Evolutionary conservation across 2,888 invertebrate genomes (phyloP).

Genomic region (Acholoe squamosa): DNA sequence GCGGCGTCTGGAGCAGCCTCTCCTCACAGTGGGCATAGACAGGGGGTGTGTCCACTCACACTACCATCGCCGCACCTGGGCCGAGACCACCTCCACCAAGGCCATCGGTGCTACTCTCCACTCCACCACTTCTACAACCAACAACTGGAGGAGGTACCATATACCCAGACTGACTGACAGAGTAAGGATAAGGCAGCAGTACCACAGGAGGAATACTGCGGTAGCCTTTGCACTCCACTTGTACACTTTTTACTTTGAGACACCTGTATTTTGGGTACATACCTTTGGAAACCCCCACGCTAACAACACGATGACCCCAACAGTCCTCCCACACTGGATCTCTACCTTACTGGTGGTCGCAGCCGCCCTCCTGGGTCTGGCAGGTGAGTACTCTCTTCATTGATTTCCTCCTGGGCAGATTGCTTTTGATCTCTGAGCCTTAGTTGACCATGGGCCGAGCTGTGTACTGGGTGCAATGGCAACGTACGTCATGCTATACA

Average conservation of each 20-base stretch:
- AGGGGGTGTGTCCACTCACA: neutral
- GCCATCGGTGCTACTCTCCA: neutral
- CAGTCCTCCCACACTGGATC: neutral
- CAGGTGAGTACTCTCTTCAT: slow-evolving; percentile 7
- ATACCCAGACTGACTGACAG: neutral
- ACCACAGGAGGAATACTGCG: too few species aligned
- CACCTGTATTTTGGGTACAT: too few species aligned
- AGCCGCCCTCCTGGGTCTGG: neutral
- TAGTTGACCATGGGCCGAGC: neutral
- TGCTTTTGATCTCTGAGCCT: neutral
- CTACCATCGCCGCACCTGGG: too few species aligned
- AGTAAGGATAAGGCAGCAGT: too few species aligned
- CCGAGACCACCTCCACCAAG: neutral
- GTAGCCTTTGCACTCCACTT: too few species aligned
- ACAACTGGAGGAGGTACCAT: neutral
- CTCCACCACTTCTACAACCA: neutral
- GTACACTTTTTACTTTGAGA: too few species aligned
- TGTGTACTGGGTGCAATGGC: too few species aligned
- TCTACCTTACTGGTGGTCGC: neutral
- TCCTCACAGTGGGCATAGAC: neutral
- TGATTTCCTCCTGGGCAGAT: neutral
- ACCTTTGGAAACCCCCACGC: neutral
- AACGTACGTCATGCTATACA: too few species aligned
- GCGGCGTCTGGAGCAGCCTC: neutral
- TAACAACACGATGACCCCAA: neutral